Evolutionary conservation across 2,888 invertebrate genomes (phyloP).

Genomic region (Phanerotoma sp.): DNA sequence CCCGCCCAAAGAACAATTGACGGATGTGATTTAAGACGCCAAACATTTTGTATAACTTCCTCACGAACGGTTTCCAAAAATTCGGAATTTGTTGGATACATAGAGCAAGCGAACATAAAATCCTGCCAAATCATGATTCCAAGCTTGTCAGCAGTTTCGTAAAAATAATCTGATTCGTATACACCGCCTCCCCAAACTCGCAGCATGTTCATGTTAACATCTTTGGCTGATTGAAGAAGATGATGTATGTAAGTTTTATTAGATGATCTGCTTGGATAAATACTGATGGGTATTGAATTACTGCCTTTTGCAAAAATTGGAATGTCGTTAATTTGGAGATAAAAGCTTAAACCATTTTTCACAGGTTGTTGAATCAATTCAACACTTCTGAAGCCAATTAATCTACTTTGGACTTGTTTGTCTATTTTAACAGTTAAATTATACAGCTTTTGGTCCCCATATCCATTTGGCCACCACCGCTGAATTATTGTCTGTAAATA

Average conservation of each 20-base stretch:
- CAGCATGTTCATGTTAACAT: constrained; percentile 87
- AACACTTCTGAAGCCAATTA: constrained; percentile 83
- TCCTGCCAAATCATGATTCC: constrained; percentile 98
- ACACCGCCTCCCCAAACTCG: constrained; percentile 99
- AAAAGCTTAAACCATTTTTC: constrained; percentile 73
- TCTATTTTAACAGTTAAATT: constrained; percentile 62
- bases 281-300: constrained; percentile 88
- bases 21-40: constrained; percentile 81
- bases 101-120: constrained; percentile 93
- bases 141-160: constrained; percentile 79
- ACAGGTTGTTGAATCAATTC: constrained; percentile 76
- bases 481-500: not conserved
- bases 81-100: constrained; percentile 79
- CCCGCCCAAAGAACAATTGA: constrained; percentile 90
- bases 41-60: constrained; percentile 81
- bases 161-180: constrained; percentile 90
- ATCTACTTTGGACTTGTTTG: constrained; percentile 53
- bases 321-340: constrained; percentile 81
- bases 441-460: constrained; percentile 79
- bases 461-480: constrained; percentile 96
- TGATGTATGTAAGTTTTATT: constrained; percentile 62
- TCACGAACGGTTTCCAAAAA: constrained; percentile 72
- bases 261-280: constrained; percentile 75
- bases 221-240: constrained; percentile 69
- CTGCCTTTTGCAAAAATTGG: constrained; percentile 95